phyloP scores from a whole-genome alignment of 2,888 invertebrate genomes.

The Drosophila cracens region DNA sequence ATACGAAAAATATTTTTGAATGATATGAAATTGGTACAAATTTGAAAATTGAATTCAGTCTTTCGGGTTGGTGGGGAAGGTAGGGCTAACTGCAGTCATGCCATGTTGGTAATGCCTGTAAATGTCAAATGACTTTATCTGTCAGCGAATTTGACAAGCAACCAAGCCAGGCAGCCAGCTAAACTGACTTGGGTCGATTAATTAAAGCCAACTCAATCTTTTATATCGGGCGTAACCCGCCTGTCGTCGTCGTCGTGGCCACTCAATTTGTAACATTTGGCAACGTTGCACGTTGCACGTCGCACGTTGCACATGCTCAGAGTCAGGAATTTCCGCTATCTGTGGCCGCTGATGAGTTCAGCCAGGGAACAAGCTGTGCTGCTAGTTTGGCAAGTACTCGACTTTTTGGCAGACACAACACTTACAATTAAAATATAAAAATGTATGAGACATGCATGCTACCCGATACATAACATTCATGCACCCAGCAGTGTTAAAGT shows the following conservation, averaged over 20 bases:
- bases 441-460: constrained; percentile 49
- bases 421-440: constrained; percentile 66
- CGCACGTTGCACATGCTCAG: constrained; percentile 27
- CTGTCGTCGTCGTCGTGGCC: constrained; percentile 59
- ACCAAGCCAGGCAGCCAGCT: constrained; percentile 21
- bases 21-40: constrained; percentile 77
- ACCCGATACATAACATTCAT: constrained; percentile 49
- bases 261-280: constrained; percentile 59
- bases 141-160: constrained; percentile 78
- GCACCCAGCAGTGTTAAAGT: constrained; percentile 44
- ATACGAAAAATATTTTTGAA: constrained; percentile 21
- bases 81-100: constrained; percentile 26
- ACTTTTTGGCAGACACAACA: constrained; percentile 42
- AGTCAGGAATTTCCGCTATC: constrained; percentile 12
- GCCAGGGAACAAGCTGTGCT: constrained; percentile 47
- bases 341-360: constrained; percentile 55
- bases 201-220: constrained; percentile 63
- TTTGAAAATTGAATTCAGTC: constrained; percentile 64
- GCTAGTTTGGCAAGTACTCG: constrained; percentile 68
- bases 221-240: constrained; percentile 58
- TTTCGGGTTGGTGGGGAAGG: constrained; percentile 1
- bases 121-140: constrained; percentile 82
- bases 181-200: constrained; percentile 57
- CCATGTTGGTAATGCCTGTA: constrained; percentile 74
- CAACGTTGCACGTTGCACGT: constrained; percentile 31